Conservation (phyloP, 2,888 invertebrate genomes). For the Helicoverpa assulta region DNA sequence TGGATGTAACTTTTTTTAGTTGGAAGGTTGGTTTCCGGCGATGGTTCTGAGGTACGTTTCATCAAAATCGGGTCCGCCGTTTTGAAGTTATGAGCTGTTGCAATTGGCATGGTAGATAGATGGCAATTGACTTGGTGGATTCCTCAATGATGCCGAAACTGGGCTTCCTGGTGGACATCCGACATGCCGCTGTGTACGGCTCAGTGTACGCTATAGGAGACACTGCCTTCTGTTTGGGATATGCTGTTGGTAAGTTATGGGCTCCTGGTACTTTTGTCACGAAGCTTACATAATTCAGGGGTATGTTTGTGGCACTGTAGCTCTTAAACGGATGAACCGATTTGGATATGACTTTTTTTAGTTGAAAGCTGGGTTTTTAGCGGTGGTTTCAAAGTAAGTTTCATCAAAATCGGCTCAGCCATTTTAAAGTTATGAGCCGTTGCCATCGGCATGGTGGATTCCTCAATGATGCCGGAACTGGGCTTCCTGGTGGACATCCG, state of each 20-base stretch:
- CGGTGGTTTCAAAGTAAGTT: too few species aligned
- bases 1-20: too few species aligned
- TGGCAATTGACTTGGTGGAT: too few species aligned
- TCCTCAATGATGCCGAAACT: constrained; percentile 99
- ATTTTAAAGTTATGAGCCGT: constrained; percentile 92
- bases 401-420: too few species aligned
- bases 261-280: neutral
- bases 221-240: constrained; percentile 99
- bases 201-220: constrained; percentile 99
- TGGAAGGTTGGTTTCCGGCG: too few species aligned
- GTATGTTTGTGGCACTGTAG: too few species aligned
- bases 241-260: constrained; percentile 95
- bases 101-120: constrained; percentile 99
- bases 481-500: constrained; percentile 99
- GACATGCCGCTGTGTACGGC: constrained; percentile 99
- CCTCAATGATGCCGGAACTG: constrained; percentile 99
- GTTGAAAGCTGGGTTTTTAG: too few species aligned
- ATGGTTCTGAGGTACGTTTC: too few species aligned
- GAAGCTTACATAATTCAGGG: too few species aligned
- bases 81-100: constrained; percentile 93
- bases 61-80: too few species aligned
- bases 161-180: constrained; percentile 98
- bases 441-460: constrained; percentile 99
- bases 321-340: too few species aligned
- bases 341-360: too few species aligned